Evolutionary conservation across 2,888 invertebrate species (phyloP).

Genomic region (Napeogenes inachia): DNA sequence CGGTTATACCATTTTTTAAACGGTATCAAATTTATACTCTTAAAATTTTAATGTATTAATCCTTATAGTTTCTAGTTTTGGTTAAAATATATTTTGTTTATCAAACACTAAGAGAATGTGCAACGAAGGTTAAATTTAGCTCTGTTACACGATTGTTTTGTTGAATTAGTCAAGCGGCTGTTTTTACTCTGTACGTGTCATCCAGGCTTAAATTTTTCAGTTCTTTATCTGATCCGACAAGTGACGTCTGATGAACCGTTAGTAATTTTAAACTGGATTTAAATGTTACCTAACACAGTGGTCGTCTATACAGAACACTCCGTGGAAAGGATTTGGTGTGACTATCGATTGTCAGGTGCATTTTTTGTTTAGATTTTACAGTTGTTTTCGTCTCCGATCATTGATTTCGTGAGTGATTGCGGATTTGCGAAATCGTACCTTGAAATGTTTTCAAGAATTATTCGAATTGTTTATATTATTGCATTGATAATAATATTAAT

Average conservation of each 20-base stretch:
- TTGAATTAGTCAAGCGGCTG: conserved; percentile 25
- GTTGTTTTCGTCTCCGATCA: conserved; percentile 15
- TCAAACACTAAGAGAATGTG: conserved; percentile 15
- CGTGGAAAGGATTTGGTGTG: conserved; percentile 48
- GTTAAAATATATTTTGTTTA: neutral
- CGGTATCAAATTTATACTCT: too few relatives aligned
- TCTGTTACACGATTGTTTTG: conserved; percentile 27
- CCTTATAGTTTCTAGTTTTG: conserved; percentile 6
- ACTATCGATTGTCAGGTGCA: conserved; percentile 50
- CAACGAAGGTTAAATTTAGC: conserved; percentile 27
- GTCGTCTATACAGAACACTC: conserved; percentile 54
- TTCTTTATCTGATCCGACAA: conserved; percentile 19
- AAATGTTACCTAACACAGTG: conserved; percentile 59
- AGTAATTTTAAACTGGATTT: conserved; percentile 40
- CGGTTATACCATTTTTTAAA: too few relatives aligned
- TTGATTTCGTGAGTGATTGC: neutral
- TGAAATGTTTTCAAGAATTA: neutral
- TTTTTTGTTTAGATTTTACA: conserved; percentile 24
- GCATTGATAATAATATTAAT: too few relatives aligned
- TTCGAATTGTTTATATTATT: too few relatives aligned
- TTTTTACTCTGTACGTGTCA: conserved; percentile 28
- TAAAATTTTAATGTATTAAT: neutral
- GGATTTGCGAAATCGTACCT: neutral
- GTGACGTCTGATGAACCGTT: conserved; percentile 21
- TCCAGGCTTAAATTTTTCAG: conserved; percentile 24